Percentiles rank a stretch among this genome's conserved stretches.
Evolutionary conservation across 2,888 invertebrate genomes (phyloP).

Genomic region (Diarsia brunnea): DNA sequence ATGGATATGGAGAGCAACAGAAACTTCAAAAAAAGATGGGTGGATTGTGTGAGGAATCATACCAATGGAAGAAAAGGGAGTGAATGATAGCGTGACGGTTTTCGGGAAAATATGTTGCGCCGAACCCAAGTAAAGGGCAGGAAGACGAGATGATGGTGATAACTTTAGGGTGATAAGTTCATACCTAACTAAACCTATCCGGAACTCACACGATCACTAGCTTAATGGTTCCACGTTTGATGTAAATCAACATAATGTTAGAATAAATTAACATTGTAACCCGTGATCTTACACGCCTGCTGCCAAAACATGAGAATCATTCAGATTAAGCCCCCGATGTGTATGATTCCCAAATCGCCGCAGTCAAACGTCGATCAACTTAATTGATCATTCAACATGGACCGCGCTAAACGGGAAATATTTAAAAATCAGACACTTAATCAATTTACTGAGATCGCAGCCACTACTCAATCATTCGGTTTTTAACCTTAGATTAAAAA

Average conservation of each 20-base stretch:
- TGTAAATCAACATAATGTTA: conserved; percentile 24
- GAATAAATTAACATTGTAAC: conserved; percentile 53
- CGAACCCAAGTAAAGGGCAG: neutral
- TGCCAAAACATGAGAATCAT: conserved; percentile 70
- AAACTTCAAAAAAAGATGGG: too few relatives aligned
- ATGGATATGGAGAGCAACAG: too few relatives aligned
- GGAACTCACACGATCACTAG: neutral
- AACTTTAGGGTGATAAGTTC: neutral
- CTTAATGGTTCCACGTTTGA: neutral
- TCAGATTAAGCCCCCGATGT: conserved; percentile 70
- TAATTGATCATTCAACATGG: conserved; percentile 85
- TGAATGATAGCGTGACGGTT: neutral
- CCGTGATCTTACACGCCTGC: conserved; percentile 28
- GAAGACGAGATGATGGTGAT: neutral
- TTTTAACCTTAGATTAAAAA: conserved; percentile 61
- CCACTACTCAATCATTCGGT: conserved; percentile 81
- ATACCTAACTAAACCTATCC: neutral
- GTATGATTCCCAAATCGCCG: conserved; percentile 72
- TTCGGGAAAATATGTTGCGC: too few relatives aligned
- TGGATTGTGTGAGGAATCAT: neutral
- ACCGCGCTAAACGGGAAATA: conserved; percentile 80
- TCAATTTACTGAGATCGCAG: conserved; percentile 86
- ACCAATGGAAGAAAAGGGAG: neutral
- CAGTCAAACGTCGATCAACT: conserved; percentile 84
- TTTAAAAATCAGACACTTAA: conserved; percentile 86